Conservation (phyloP, 92 coral and sea anemone genomes). For the Parazoanthus darwini region DNA sequence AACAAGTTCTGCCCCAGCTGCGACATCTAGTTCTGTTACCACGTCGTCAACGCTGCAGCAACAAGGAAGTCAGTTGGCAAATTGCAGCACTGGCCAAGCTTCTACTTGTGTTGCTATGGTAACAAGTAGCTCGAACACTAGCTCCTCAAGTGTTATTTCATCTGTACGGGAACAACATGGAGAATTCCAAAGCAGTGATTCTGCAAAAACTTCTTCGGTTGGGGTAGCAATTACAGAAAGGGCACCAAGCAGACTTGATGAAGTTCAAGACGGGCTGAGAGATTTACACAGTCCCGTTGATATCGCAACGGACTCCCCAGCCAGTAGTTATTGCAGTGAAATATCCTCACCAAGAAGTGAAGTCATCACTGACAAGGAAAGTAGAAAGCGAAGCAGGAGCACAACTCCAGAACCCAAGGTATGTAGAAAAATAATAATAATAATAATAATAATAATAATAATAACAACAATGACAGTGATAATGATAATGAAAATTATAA, state of each 20-base stretch:
- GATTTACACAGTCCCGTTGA: constrained; percentile 22
- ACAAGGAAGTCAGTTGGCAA: not conserved
- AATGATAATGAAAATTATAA: not conserved
- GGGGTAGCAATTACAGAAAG: constrained; percentile 1
- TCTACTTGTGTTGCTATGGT: not conserved
- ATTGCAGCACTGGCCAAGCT: not conserved
- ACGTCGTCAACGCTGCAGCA: not conserved
- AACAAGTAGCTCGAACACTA: not conserved
- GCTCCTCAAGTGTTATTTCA: not conserved
- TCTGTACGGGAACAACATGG: not conserved
- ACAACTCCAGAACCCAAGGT: constrained; percentile 32
- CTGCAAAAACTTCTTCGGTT: not conserved
- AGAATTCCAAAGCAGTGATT: not conserved
- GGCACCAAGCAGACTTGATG: not conserved
- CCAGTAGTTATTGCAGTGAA: constrained; percentile 41
- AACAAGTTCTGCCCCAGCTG: not conserved
- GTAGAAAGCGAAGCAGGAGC: not conserved
- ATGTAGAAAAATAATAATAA: not conserved
- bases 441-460: too few relatives aligned
- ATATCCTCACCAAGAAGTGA: constrained; percentile 8
- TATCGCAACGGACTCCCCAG: constrained; percentile 29
- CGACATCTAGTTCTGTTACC: not conserved
- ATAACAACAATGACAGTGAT: not conserved
- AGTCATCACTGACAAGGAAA: not conserved
- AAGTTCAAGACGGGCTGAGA: not conserved